Evolutionary conservation across 2,113 vertebrate species (phyloP).

Genomic region (Vulpes ferrilata): DNA sequence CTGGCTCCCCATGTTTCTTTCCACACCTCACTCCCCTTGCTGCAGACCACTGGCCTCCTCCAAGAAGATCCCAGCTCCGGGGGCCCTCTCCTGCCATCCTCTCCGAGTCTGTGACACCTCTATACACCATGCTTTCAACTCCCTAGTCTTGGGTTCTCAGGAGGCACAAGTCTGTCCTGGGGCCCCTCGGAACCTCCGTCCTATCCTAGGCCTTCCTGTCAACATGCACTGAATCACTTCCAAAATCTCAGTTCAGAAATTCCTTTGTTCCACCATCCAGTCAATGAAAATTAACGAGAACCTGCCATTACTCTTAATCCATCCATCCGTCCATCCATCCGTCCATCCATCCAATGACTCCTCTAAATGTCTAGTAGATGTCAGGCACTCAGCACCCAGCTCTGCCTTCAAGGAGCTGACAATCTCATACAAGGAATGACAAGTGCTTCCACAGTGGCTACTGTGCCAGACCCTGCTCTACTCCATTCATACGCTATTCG

Average conservation of each 20-base stretch:
- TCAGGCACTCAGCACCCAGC: background rate
- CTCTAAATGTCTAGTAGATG: fast-evolving
- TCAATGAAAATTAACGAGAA: background rate
- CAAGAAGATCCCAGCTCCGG: background rate
- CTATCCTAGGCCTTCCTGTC: background rate
- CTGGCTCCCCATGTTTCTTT: background rate
- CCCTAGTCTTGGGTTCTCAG: background rate
- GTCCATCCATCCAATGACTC: fast-evolving
- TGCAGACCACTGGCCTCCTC: background rate
- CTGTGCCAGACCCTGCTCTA: background rate
- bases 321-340: fast-evolving
- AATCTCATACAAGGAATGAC: background rate
- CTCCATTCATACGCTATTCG: fast-evolving
- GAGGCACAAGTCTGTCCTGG: background rate
- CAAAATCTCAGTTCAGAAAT: background rate
- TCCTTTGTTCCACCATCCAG: background rate
- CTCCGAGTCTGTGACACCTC: background rate
- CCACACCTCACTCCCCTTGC: background rate
- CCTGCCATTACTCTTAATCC: background rate
- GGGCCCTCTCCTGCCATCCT: background rate
- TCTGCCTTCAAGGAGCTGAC: background rate
- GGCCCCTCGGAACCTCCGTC: no score
- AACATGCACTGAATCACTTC: background rate
- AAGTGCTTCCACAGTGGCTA: background rate
- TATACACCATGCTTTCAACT: background rate